These are phyloP conservation scores for Lasioglossum villosulum DNA, from an alignment of 2,888 invertebrate genomes.

Conservation along the genomic window DNA sequence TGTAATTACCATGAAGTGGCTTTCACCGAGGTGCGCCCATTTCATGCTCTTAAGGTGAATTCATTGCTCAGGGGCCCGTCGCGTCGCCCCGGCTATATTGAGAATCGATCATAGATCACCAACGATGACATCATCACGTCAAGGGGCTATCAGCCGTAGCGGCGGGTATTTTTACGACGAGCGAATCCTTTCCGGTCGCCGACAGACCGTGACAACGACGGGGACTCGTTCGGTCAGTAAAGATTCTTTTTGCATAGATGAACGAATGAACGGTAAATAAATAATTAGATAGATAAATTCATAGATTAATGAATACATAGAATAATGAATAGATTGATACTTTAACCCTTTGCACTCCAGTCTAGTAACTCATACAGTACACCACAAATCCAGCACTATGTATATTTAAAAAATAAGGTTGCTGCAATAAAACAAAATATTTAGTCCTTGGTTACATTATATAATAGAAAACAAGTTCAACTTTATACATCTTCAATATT, in stretches of 20 bases:
- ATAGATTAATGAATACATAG: neutral
- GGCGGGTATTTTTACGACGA: constrained; percentile 44
- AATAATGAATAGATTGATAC: neutral
- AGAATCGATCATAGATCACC: constrained; percentile 70
- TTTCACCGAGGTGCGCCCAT: constrained; percentile 70
- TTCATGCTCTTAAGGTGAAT: constrained; percentile 69
- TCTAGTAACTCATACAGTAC: too few species aligned
- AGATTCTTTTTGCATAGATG: neutral
- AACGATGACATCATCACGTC: constrained; percentile 63
- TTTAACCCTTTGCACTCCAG: too few species aligned
- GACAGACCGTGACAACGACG: neutral
- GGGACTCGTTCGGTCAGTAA: neutral
- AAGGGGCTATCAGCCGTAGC: constrained; percentile 24
- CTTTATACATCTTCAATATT: too few species aligned
- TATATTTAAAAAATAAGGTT: too few species aligned
- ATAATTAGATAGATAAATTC: too few species aligned
- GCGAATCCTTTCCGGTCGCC: constrained; percentile 26
- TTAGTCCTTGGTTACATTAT: too few species aligned
- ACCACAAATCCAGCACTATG: too few species aligned
- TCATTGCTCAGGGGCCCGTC: constrained; percentile 62
- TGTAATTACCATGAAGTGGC: constrained; percentile 73
- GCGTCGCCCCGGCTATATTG: constrained; percentile 29
- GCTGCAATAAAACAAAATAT: too few species aligned
- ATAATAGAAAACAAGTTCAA: too few species aligned
- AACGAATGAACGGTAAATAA: neutral